Evolutionary conservation across 2,113 vertebrate species (phyloP), one percentile per base, ranked within the genome.

Genomic region (Dipodomys stephensi): DNA sequence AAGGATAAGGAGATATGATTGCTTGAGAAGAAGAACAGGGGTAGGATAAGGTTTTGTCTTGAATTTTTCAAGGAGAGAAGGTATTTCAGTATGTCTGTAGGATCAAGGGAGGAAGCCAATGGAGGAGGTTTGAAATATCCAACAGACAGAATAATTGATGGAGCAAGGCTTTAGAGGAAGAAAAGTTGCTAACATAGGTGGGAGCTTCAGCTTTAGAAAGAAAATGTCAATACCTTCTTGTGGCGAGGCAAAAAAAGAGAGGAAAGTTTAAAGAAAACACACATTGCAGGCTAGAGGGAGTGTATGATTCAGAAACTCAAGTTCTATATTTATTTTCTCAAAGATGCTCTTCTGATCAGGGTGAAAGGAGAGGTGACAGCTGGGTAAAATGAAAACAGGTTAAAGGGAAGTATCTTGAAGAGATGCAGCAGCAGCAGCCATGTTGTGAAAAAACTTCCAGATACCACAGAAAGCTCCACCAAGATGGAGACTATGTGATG

Each of bases 91-190:
- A 57, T 65, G 68, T 94, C 77, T 95, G 77, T 23, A 77, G 93
- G 93, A 95, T 96, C 94, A 96, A 96, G 92, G 88, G 82, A 82
- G 85, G 88, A 91, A 93, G 11, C 57, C 81, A 85, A 39, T 81
- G 77, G 83, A 91, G 62, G 84, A 92, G 39, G 65, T 78, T 85
- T 96, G 90, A 97, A 96, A 96, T 94, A 96, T 96, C 96, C 94
- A 96, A 97, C 92, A 96, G 92, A 96, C 85, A 93, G 96, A 96
- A 96, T 97, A 96, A 93, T 97, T 94, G 92, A 97, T 95, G 94
- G 73, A 84, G 90, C 25, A 18, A 79, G 72, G 68, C 87, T 95
- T 96, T 90, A 92, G 88, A 94, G 82, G 62, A 87, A 87, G 60
- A 92, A 92, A 94, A 78, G 87, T 87, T 90, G 68, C 60, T 83